Conservation (phyloP, 2,888 invertebrate genomes). For the Acrobeloides nanus region DNA sequence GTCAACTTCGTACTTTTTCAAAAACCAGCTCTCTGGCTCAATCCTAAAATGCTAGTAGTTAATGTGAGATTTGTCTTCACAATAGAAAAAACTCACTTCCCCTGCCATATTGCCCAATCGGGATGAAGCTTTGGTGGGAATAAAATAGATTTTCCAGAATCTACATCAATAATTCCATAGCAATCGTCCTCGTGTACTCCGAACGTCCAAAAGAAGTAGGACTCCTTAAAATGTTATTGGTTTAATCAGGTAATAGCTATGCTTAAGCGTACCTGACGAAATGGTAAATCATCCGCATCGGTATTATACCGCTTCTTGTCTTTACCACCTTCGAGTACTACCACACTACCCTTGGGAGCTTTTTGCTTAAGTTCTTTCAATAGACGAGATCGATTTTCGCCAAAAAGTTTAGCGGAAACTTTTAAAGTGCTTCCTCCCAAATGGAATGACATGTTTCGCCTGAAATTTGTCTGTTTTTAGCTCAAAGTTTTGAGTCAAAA, state of each 20-base stretch:
- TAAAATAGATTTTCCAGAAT: conserved; percentile 63
- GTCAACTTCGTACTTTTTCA: conserved; percentile 73
- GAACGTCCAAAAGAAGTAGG: conserved; percentile 91
- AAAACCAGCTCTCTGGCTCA: conserved; percentile 67
- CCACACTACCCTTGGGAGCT: conserved; percentile 16
- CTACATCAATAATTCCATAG: conserved; percentile 64
- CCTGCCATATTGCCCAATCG: conserved; percentile 89
- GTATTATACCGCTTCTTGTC: conserved; percentile 48
- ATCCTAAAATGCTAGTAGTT: conserved; percentile 57
- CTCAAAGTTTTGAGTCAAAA: too few species aligned
- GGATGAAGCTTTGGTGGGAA: conserved; percentile 79
- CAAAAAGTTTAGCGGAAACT: conserved; percentile 36
- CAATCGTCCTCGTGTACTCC: conserved; percentile 86
- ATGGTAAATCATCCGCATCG: conserved; percentile 45
- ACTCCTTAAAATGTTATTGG: conserved; percentile 78
- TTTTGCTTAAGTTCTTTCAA: conserved; percentile 19
- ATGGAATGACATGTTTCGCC: conserved; percentile 27
- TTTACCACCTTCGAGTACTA: conserved; percentile 38
- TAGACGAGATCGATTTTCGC: conserved; percentile 36
- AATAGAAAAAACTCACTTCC: conserved; percentile 58
- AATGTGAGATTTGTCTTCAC: background rate
- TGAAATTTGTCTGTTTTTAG: too few species aligned
- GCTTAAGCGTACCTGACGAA: conserved; percentile 41
- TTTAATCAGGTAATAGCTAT: too few species aligned
- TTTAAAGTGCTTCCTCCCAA: conserved; percentile 33